These are phyloP conservation scores for Drosophila kanapiae DNA, from an alignment of 1,140 invertebrate species.

Conservation along the genomic window DNA sequence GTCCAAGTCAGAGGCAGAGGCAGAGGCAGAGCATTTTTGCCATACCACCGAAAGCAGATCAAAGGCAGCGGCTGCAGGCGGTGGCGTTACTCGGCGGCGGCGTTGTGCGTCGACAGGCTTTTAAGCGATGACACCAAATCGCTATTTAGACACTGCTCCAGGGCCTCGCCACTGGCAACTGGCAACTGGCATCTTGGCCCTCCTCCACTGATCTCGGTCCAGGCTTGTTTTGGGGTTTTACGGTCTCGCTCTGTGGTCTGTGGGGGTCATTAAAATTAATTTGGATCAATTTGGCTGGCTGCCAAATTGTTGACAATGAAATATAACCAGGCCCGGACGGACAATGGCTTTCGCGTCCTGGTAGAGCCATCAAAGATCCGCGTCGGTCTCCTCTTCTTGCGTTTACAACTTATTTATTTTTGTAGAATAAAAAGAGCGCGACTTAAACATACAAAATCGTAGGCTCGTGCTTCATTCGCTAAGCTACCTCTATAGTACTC, in stretches of 20 bases:
- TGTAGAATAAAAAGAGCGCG: conserved; percentile 47
- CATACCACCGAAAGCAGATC: conserved; percentile 63
- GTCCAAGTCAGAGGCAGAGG: not conserved
- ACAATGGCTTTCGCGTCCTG: conserved; percentile 14
- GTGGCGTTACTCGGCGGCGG: conserved; percentile 75
- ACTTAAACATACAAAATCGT: conserved; percentile 76
- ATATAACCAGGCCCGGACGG: conserved; percentile 65
- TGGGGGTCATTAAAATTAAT: conserved; percentile 85
- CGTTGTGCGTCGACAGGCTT: conserved; percentile 81
- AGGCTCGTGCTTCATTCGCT: conserved; percentile 51
- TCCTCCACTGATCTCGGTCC: conserved; percentile 1
- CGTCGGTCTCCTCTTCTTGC: conserved; percentile 24
- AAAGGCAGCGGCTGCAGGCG: conserved; percentile 74
- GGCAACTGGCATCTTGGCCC: not conserved
- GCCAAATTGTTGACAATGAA: conserved; percentile 85
- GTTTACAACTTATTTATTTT: conserved; percentile 80
- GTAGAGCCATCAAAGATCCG: conserved; percentile 72
- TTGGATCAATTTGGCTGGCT: conserved; percentile 85
- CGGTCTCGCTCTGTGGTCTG: conserved; percentile 63
- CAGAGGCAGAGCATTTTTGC: conserved; percentile 6
- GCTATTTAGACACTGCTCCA: conserved; percentile 82
- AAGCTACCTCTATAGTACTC: conserved; percentile 53
- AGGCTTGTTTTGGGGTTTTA: conserved; percentile 68
- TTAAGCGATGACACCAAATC: conserved; percentile 85
- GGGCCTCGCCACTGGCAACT: not conserved